Evolutionary conservation across 2,113 vertebrate genomes (phyloP), one percentile per base, ranked within the genome.

Genomic region (Rhizomys pruinosus): DNA sequence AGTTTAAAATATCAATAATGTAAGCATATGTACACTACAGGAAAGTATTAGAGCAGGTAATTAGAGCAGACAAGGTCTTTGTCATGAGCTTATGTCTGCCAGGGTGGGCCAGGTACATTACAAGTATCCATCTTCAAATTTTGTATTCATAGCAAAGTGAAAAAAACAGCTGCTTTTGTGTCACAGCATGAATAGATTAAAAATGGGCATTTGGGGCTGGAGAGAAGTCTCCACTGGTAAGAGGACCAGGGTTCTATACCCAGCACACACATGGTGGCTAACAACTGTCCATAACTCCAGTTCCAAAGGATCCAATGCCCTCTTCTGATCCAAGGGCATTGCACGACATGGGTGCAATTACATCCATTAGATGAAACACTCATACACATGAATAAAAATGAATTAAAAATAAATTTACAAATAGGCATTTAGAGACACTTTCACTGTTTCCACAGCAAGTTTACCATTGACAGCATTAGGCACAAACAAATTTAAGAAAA

Each of bases 121-220:
- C 19, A 87, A 17, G 69, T n/a, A 73, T 34, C 47, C 9, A 22
- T 7, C 3, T 27, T 4, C 13, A 78, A 61, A 13, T 81, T 85
- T 94, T 63, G 25, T 39, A 61, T 63, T 78, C 76, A 64, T 8
- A 64, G 16, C 25, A 25, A 73, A 90, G 52, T 39, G 22, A n/a
- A 44, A 92, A 92, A 91, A 90, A 37, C n/a, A 47, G 25, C 68
- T 77, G 10, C 79, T 85, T 93, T 34, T 69, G 12, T 42, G 52
- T 12, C 82, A 69, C 23, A 64, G 44, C 71, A 76, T 74, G n/a
- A 61, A 3, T 86, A 63, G 52, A 61, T 25, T 89, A 15, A 79
- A 95, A 84, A 27, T 32, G 15, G 20, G 16, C n/a, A 78, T 72
- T 72, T 82, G 71, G 47, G 47, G 47, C 47, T 52, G 47, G 47